phyloP scores from a whole-genome alignment of 2,888 invertebrate species.

The Sarcophaga subvicina region DNA sequence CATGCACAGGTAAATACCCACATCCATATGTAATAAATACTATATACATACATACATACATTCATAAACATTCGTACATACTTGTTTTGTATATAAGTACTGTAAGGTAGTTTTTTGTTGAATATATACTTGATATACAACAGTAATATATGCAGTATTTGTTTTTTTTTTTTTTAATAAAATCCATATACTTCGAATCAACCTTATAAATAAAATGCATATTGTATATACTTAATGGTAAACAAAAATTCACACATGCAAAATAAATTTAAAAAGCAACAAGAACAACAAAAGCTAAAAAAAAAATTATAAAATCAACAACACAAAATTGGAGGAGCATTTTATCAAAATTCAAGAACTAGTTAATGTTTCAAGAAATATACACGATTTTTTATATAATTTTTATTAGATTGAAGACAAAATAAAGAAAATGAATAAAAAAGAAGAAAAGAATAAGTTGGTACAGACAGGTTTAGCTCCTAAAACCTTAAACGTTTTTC shows the following conservation, averaged over 20 bases:
- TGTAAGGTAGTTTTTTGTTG: too few relatives aligned
- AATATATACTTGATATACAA: constrained; percentile 14
- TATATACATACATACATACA: background rate
- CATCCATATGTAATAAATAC: constrained; percentile 3
- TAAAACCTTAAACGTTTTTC: constrained; percentile 25
- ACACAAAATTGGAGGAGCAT: constrained; percentile 33
- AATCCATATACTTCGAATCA: constrained; percentile 39
- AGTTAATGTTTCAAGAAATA: constrained; percentile 34
- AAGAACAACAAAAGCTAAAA: constrained; percentile 14
- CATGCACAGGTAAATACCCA: constrained; percentile 7
- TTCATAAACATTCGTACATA: background rate
- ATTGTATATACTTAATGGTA: constrained; percentile 17
- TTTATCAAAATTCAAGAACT: constrained; percentile 44
- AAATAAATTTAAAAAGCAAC: constrained; percentile 30
- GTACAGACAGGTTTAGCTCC: constrained; percentile 40
- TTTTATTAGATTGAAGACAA: background rate
- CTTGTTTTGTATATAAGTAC: too few relatives aligned
- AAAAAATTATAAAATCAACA: background rate
- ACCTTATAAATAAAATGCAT: constrained; percentile 37
- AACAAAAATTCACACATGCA: constrained; percentile 50
- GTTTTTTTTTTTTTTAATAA: background rate
- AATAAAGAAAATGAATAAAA: constrained; percentile 17
- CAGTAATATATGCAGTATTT: constrained; percentile 47
- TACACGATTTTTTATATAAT: constrained; percentile 6
- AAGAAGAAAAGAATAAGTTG: constrained; percentile 32